phyloP scores from a whole-genome alignment of 2,113 vertebrate genomes.

The Ranitomeya imitator region DNA sequence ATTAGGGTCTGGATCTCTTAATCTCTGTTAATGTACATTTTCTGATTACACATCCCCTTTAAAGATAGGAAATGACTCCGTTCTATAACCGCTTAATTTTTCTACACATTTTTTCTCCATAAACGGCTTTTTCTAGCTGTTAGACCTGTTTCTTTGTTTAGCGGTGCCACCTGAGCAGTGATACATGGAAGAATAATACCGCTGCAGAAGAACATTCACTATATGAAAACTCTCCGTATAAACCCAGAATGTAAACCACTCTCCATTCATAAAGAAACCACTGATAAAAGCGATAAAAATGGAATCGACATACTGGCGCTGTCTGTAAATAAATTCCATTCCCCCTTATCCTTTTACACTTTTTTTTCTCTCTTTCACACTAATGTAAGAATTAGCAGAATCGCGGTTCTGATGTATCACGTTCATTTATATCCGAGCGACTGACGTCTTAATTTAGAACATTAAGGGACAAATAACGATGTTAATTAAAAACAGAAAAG shows the following conservation, averaged over 20 bases:
- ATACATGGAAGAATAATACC: no score
- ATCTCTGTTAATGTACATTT: no score
- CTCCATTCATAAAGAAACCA: background rate
- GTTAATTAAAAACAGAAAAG: background rate
- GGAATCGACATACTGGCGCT: background rate
- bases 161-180: no score
- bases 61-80: no score
- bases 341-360: background rate
- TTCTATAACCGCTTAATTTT: no score
- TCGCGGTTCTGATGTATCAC: slow-evolving; percentile 1
- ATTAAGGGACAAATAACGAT: background rate
- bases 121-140: no score
- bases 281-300: background rate
- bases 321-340: background rate
- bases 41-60: no score
- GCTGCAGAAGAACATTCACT: background rate
- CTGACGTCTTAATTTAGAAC: slow-evolving; percentile 1
- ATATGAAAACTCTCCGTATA: background rate
- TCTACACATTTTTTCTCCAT: no score
- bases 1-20: no score
- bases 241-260: background rate
- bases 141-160: no score
- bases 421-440: slow-evolving; percentile 2
- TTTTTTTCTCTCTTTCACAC: background rate
- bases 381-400: background rate